These are phyloP conservation scores for Neolamprologus modestus DNA, from an alignment of 2,113 vertebrate species.

Conservation along the genomic window DNA sequence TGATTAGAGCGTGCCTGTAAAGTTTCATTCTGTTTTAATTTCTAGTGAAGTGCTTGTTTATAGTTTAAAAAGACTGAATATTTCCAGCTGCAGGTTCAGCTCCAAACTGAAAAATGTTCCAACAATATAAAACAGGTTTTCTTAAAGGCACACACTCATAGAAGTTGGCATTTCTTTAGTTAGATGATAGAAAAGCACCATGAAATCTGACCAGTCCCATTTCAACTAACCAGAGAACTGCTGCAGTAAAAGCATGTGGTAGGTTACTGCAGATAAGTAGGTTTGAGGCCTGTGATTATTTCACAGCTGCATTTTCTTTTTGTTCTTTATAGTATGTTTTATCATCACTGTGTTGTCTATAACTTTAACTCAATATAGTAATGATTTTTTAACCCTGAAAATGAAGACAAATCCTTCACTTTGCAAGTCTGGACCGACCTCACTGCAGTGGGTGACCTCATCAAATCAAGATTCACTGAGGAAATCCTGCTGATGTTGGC, in stretches of 20 bases:
- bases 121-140: neutral
- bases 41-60: neutral
- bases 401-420: neutral
- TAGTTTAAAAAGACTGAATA: neutral
- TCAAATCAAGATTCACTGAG: neutral
- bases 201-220: neutral
- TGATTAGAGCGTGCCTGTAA: neutral
- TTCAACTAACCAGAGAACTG: neutral
- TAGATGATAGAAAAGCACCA: neutral
- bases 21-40: neutral
- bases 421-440: rapidly evolving
- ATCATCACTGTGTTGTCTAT: rapidly evolving
- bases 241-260: neutral
- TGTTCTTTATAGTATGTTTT: neutral
- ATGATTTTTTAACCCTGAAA: rapidly evolving
- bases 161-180: neutral
- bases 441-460: rapidly evolving
- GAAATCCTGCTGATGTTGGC: neutral
- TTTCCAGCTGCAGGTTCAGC: neutral
- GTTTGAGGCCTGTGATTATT: rapidly evolving
- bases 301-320: rapidly evolving
- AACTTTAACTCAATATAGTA: neutral
- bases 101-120: neutral
- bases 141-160: neutral
- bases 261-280: neutral